Evolutionary conservation across 2,888 invertebrate species (phyloP).

Genomic region (Cyaniris semiargus): DNA sequence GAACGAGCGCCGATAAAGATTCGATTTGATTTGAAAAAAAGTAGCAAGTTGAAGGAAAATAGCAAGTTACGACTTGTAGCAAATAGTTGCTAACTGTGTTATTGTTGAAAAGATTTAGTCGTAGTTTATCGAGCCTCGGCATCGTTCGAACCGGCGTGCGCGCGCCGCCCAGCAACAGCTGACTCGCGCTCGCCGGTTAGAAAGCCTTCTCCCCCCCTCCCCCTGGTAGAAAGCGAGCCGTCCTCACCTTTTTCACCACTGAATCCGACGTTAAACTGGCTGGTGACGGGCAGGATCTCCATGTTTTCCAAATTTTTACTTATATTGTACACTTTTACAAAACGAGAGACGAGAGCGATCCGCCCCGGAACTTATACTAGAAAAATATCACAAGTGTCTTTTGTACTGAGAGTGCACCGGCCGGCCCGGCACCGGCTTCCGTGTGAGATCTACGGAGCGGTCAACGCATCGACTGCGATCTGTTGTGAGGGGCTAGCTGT

Average conservation of each 20-base stretch:
- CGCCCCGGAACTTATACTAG: conserved; percentile 72
- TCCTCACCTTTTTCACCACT: conserved; percentile 86
- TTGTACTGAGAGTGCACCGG: conserved; percentile 77
- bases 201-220: conserved; percentile 65
- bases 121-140: neutral
- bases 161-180: conserved; percentile 75
- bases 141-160: conserved; percentile 48
- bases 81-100: neutral
- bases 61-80: neutral
- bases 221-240: conserved; percentile 59
- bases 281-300: conserved; percentile 90
- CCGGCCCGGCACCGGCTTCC: conserved; percentile 69
- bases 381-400: conserved; percentile 81
- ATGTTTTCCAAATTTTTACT: conserved; percentile 83
- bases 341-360: conserved; percentile 67
- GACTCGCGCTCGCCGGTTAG: conserved; percentile 59
- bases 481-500: conserved; percentile 59
- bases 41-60: neutral
- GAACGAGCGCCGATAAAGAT: conserved; percentile 33
- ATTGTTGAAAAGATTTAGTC: neutral
- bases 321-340: conserved; percentile 78
- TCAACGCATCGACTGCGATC: conserved; percentile 74
- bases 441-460: conserved; percentile 64
- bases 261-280: conserved; percentile 88
- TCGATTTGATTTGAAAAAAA: neutral